Base-by-base conservation (phyloP, 2,113 vertebrate species). In the Dolichotis patagonum region DNA sequence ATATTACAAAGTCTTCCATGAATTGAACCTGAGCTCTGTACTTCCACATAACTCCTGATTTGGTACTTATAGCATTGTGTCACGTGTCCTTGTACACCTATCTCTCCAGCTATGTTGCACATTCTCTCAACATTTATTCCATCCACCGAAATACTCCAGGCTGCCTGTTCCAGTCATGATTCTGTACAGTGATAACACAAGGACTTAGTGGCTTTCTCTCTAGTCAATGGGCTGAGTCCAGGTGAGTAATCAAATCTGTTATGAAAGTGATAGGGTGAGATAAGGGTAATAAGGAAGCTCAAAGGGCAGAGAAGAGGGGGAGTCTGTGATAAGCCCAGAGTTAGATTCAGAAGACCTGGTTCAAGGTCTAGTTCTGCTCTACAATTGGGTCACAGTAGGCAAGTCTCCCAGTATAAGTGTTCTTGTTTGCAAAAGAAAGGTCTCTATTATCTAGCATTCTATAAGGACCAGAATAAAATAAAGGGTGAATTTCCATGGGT, bases 221-320 rank as follows among this genome's bases (percentile, higher is more conserved):
- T 17, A 30, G 56, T 93, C 43, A 83, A 41, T 20, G 43, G 78
- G n/a, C 13, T 92, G n/a, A 20, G 41, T 19, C 26, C 20, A 35
- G 32, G 46, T 24, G 43, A 78, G 58, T 65, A 49, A 93, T 89
- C 83, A 92, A 90, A 89, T 24, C 81, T 67, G 88, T 80, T 49
- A 87, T 38, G 91, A 91, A 84, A 4, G 56, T 22, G 62, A 63
- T 60, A 26, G 11, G 14, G 46, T 81, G 63, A 94, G 32, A 19
- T 54, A 93, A 49, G 43, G 52, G 8, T 69, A 83, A 85, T 85
- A 87, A 90, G 80, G 65, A 94, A 95, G 63, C 78, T 86, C 80
- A 90, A 91, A 95, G 80, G 19, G 35, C 56, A 92, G 32, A 20
- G 46, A 56, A 60, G 38, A 54, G 0, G 16, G 77, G 80, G 58